Evolutionary conservation across 2,113 vertebrate genomes (phyloP), one percentile per base, ranked within the genome.

Genomic region (Corythoichthys haematopterus): DNA sequence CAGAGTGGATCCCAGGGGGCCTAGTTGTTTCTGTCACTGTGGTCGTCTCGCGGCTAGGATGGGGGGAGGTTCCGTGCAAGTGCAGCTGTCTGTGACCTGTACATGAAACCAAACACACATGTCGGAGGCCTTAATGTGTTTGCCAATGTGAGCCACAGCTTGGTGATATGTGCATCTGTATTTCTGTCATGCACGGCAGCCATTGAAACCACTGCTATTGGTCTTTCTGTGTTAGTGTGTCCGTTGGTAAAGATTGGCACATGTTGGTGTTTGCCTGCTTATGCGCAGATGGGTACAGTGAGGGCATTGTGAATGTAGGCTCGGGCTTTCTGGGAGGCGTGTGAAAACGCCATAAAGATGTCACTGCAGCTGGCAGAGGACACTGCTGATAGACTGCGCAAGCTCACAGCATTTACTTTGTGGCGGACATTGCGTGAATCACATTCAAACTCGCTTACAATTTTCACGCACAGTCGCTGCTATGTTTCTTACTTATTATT

Each of bases 281-380:
- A 69, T 71, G 74, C 68, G 13, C 72, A 46, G 63, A 33, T 8
- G 64, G 68, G 74, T 85, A 90, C 86, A 90, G 84, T 82, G 76
- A 66, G 65, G 76, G 82, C 59, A 85, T 91, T 90, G 89, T 87
- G 40, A 66, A 62, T 38, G 35, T 69, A n/a, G 45, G n/a, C 60
- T 50, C 56, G 59, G 68, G 64, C 72, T 71, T 79, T 78, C 37
- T 70, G 69, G 80, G 64, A 75, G 78, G 82, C 78, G 85, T 85
- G 82, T 87, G 87, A 90, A 89, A 88, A 82, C 47, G 75, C 77
- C 84, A 78, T 85, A 82, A 88, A 88, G 82, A 87, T 86, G 86
- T 88, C 86, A 80, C 79, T 72, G 83, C 80, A 85, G 83, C 84
- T 86, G 77, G 81, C 80, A 85, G 64, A 38, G 85, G 69, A 75